Evolutionary conservation across 1,140 invertebrate genomes (phyloP), one percentile per base, ranked within the genome.

Genomic region (Telenomus remus): DNA sequence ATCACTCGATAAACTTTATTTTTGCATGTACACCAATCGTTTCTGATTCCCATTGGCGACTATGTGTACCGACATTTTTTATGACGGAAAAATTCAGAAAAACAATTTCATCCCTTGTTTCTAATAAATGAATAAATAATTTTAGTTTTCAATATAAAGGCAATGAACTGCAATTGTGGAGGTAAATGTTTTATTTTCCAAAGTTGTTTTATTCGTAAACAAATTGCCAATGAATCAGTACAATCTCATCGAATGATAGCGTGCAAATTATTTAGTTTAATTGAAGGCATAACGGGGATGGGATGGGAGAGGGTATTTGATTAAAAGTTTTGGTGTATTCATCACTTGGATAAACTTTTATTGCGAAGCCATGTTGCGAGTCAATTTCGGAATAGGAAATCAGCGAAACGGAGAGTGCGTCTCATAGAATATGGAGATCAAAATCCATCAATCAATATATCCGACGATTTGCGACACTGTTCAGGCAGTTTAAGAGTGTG

Each of bases 401-500:
- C 50, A 48, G 42, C 49, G 44, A 57, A 51, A 56, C 12, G 16
- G 13, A 39, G 14, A n/a, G 11, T 14, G 54, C 27, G 35, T 14
- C 48, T n/a, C 33, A 33, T 14, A 14, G 33, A 34, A 44, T 53
- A 56, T 51, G 14, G n/a, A 56, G 15, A 63, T 63, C 33, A 57
- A 64, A 61, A 71, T 56, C 53, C 51, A 46, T 71, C 57, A 63
- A 63, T 71, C 59, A 63, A 27, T 27, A 57, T 57, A 51, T 42
- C 12, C 13, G 48, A 64, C 54, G 60, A 72, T 72, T 64, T 64
- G 46, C 60, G 39, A 54, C 48, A 43, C 14, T 49, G 51, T 78
- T 69, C 48, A 75, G 60, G 50, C 76, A 73, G 70, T 79, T 80
- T 79, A 76, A 79, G 64, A 70, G 81, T 81, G 82, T 85, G 19